phyloP scores from a whole-genome alignment of 2,797 vertebrate species.

The Peromyscus attwateri region DNA sequence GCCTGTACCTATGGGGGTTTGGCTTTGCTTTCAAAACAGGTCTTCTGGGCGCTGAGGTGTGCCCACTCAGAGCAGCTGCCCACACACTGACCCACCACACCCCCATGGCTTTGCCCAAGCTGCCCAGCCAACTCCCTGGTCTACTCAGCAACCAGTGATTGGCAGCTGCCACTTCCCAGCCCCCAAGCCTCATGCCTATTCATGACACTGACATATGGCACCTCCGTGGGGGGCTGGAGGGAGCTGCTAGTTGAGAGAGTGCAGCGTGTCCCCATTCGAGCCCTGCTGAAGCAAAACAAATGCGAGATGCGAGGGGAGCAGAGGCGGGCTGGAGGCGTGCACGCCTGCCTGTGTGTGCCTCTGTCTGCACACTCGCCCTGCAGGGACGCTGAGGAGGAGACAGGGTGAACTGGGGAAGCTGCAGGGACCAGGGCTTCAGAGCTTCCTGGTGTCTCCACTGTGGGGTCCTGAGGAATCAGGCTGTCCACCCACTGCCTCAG shows the following conservation, averaged over 20 bases:
- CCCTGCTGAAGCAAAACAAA: conserved; percentile 42
- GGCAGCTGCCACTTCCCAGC: conserved; percentile 72
- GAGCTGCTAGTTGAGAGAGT: conserved; percentile 47
- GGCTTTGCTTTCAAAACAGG: background rate
- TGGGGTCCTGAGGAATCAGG: background rate
- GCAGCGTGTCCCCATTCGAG: conserved; percentile 59
- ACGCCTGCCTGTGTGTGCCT: background rate
- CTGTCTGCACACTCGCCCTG: background rate
- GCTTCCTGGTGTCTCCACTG: background rate
- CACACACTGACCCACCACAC: background rate
- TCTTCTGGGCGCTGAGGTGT: too few relatives aligned
- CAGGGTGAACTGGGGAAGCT: background rate
- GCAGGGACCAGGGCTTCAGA: background rate
- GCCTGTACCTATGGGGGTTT: background rate
- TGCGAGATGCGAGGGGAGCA: background rate
- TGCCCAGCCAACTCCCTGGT: background rate
- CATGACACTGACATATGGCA: conserved; percentile 62
- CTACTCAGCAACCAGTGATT: background rate
- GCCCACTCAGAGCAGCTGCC: background rate
- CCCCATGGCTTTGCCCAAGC: background rate
- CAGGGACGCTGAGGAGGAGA: conserved; percentile 55
- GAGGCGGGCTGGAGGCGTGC: conserved; percentile 66
- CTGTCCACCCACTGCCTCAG: background rate
- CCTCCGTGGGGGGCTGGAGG: conserved; percentile 46
- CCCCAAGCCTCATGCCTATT: conserved; percentile 52